Conservation (phyloP, 2,113 vertebrate genomes). For the Eleginops maclovinus region DNA sequence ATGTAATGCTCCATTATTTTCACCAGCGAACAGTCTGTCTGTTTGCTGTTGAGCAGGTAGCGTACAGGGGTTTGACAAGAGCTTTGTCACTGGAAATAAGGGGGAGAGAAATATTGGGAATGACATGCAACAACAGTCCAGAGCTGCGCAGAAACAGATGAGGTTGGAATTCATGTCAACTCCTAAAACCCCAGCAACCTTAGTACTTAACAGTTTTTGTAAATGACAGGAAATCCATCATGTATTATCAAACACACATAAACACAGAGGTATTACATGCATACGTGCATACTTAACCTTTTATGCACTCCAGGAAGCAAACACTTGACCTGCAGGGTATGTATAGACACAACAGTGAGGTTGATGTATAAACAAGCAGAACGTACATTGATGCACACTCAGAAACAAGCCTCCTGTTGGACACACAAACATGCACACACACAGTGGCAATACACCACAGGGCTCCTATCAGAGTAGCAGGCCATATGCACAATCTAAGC, state of each 20-base stretch:
- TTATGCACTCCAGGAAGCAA: constrained; percentile 36
- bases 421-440: neutral
- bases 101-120: neutral
- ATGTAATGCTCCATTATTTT: too few relatives aligned
- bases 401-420: constrained; percentile 37
- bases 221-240: constrained; percentile 32
- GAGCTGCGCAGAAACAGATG: too few relatives aligned
- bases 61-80: neutral
- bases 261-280: constrained; percentile 7
- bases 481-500: constrained; percentile 46
- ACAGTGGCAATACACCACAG: constrained; percentile 24
- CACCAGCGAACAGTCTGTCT: neutral
- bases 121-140: neutral
- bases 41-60: neutral
- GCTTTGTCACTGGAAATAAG: neutral
- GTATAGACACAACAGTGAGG: constrained; percentile 3
- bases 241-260: constrained; percentile 15
- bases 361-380: constrained; percentile 28
- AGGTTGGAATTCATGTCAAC: neutral
- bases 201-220: neutral
- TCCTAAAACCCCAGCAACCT: neutral
- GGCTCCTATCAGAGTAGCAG: constrained; percentile 51
- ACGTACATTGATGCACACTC: constrained; percentile 34
- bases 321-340: constrained; percentile 30
- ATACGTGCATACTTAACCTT: constrained; percentile 24